phyloP scores from a whole-genome alignment of 2,888 invertebrate species.

The Anorthoa munda region DNA sequence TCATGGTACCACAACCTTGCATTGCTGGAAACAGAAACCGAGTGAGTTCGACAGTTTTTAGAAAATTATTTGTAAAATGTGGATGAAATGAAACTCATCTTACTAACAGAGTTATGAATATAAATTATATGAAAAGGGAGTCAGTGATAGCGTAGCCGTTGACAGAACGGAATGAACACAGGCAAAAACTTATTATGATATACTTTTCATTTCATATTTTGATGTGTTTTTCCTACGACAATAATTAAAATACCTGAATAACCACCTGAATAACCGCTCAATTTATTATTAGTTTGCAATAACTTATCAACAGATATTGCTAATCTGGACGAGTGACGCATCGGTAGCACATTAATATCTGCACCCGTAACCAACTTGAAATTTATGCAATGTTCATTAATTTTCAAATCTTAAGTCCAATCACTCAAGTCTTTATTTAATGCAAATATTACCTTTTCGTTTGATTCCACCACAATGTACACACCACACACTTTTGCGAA shows the following conservation, averaged over 20 bases:
- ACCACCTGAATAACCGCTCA: background rate
- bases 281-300: no score
- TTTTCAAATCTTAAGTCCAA: no score
- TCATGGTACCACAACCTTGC: slow-evolving; percentile 76
- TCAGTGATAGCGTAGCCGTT: background rate
- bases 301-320: no score
- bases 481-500: background rate
- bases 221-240: background rate
- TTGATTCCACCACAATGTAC: background rate
- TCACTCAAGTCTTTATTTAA: no score
- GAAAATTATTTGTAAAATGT: background rate
- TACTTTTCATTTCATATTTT: no score
- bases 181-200: background rate
- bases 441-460: no score
- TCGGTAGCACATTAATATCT: no score
- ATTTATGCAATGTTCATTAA: no score
- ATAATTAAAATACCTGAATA: background rate
- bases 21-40: slow-evolving; percentile 67
- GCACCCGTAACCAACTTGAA: no score
- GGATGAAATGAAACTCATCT: background rate
- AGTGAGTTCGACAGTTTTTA: slow-evolving; percentile 38
- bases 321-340: background rate
- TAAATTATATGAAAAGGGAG: background rate
- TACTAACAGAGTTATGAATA: background rate
- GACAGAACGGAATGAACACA: background rate